phyloP scores from a whole-genome alignment of 2,888 invertebrate species.

The Xylocampa areola region DNA sequence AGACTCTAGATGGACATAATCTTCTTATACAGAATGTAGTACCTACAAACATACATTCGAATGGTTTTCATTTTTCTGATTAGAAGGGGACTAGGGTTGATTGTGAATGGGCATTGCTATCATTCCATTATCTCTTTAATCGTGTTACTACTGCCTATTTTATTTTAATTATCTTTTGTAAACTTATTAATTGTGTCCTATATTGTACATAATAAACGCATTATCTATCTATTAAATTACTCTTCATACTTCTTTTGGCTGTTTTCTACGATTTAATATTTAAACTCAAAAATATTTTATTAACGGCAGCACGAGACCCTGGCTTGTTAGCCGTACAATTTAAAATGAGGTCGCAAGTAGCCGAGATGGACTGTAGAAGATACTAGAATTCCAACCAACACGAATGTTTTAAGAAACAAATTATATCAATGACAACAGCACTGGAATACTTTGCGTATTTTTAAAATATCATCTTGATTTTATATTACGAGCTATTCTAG shows the following conservation, averaged over 20 bases:
- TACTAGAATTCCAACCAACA: slow-evolving; percentile 27
- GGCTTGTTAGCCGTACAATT: slow-evolving; percentile 32
- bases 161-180: too few species aligned
- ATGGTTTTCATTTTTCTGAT: background rate
- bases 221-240: too few species aligned
- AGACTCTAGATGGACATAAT: background rate
- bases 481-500: slow-evolving; percentile 25
- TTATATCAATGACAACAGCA: slow-evolving; percentile 20
- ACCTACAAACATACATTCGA: too few species aligned
- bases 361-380: slow-evolving; percentile 37
- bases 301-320: slow-evolving; percentile 27
- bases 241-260: too few species aligned
- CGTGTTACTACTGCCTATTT: too few species aligned
- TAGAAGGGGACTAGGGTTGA: too few species aligned
- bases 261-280: background rate
- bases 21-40: background rate
- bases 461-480: slow-evolving; percentile 5
- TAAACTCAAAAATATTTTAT: slow-evolving; percentile 6
- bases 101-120: too few species aligned
- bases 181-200: too few species aligned
- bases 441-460: slow-evolving; percentile 16
- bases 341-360: slow-evolving; percentile 45
- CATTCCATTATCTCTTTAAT: too few species aligned
- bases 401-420: slow-evolving; percentile 40
- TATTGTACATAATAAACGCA: too few species aligned